Evolutionary conservation across 2,888 invertebrate genomes (phyloP).

Genomic region (Apotomis capreana): DNA sequence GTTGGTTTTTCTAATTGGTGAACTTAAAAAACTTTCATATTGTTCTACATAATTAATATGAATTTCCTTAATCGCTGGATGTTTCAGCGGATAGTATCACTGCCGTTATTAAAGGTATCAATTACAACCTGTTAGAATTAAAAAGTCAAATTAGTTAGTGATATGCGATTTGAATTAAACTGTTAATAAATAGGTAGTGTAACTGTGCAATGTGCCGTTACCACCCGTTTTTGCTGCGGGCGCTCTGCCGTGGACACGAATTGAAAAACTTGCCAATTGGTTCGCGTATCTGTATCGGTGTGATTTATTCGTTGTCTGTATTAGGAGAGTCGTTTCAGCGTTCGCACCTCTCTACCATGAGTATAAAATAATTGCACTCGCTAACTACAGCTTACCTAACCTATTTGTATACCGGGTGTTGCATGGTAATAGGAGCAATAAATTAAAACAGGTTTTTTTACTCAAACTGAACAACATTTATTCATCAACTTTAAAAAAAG

Average conservation of each 20-base stretch:
- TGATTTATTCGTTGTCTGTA: conserved; percentile 23
- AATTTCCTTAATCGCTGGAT: not conserved
- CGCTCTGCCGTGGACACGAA: conserved; percentile 14
- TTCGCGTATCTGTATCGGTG: conserved; percentile 14
- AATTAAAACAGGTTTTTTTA: too few species aligned
- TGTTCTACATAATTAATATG: not conserved
- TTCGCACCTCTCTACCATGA: too few species aligned
- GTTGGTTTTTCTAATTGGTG: too few species aligned
- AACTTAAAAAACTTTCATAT: too few species aligned
- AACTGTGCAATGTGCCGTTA: conserved; percentile 37
- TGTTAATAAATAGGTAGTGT: conserved; percentile 24
- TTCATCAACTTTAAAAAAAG: too few species aligned
- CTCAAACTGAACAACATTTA: too few species aligned
- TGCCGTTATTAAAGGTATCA: conserved; percentile 9
- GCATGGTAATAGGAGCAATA: too few species aligned
- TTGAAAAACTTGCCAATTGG: conserved; percentile 28
- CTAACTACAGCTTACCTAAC: too few species aligned
- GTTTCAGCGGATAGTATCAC: not conserved
- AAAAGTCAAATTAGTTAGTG: conserved; percentile 27
- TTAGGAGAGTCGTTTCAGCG: not conserved
- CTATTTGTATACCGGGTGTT: too few species aligned
- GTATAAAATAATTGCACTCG: too few species aligned
- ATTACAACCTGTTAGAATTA: conserved; percentile 28
- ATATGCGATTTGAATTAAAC: conserved; percentile 29
- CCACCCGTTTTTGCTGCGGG: conserved; percentile 27